Conservation (phyloP, 23 tunicate genomes). For the Botrylloides violaceus region DNA sequence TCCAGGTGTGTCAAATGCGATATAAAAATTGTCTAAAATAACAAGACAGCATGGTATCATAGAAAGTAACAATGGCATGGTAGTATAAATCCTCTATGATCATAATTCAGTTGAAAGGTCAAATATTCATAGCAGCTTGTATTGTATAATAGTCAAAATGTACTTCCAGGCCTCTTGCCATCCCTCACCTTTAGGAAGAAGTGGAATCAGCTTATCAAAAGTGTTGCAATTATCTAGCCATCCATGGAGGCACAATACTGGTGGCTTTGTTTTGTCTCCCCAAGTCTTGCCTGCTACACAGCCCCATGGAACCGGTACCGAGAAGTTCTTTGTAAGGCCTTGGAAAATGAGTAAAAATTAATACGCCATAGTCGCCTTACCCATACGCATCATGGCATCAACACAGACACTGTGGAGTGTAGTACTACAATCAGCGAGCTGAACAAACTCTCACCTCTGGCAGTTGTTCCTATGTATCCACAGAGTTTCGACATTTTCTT, state of each 20-base stretch:
- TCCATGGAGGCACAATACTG: conserved; percentile 70
- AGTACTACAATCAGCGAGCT: too few species aligned
- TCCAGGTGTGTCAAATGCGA: conserved; percentile 64
- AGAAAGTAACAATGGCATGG: not conserved
- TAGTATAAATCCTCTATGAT: not conserved
- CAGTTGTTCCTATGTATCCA: too few species aligned
- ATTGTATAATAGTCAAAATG: too few species aligned
- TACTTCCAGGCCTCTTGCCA: too few species aligned
- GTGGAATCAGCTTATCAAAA: conserved; percentile 44
- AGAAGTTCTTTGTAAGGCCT: conserved; percentile 44
- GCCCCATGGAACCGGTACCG: conserved; percentile 83
- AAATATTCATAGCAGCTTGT: too few species aligned
- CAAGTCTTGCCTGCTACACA: conserved; percentile 37
- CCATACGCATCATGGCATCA: too few species aligned
- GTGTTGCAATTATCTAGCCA: conserved; percentile 87
- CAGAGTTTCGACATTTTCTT: too few species aligned
- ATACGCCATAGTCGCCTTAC: too few species aligned
- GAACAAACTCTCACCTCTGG: too few species aligned
- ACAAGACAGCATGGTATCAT: not conserved
- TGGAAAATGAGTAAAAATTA: too few species aligned
- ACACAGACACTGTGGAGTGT: too few species aligned
- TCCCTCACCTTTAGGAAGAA: conserved; percentile 59
- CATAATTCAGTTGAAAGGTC: conserved; percentile 11
- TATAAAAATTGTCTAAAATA: conserved; percentile 44
- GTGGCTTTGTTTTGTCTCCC: conserved; percentile 40